Base-by-base conservation (phyloP, 2,113 vertebrate species). In the Oxyruncus cristatus region DNA sequence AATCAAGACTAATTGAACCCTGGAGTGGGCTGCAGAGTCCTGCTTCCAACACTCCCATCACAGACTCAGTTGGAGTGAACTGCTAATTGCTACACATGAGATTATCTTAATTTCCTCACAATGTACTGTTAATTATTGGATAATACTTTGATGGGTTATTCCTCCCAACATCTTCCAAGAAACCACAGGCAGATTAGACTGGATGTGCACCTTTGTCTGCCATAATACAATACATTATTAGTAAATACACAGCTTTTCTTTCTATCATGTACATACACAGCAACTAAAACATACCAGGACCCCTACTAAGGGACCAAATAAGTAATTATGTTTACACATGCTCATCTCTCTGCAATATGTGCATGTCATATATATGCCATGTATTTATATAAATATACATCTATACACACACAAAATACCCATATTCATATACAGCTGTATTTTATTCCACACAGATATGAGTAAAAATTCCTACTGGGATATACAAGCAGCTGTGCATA, bases 71-170 rank as follows among this genome's bases (percentile, higher is more conserved):
- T 53, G 44, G 74, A 85, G 52, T 12, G 42, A 93, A 17, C 46
- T 73, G 28, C 71, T 94, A 83, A 90, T 85, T 92, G 55, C 67
- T 41, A 47, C 74, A 55, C 85, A 59, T 10, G 63, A 92, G 89
- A 88, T 96, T 63, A 80, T 67, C 92, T 76, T 46, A 14, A 92
- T 93, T 92, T 88, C 71, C 46, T 88, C 56, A 62, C 21, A 78
- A 82, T 35, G 56, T 47, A 52, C 23, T 55, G 26, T 11, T 72
- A 62, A 75, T 82, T 67, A 55, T 37, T 35, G 28, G 22, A 14
- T 23, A 52, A 74, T 41, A 35, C 19, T 87, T 81, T n/a, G 72
- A 68, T 37, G 23, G 28, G 8, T 46, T 68, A 68, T 32, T 91
- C 16, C 21, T 72, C 14, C 58, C 24, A 14, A 28, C 3, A 53